Conservation (phyloP, 2,888 invertebrate genomes). For the Synergus itoensis region DNA sequence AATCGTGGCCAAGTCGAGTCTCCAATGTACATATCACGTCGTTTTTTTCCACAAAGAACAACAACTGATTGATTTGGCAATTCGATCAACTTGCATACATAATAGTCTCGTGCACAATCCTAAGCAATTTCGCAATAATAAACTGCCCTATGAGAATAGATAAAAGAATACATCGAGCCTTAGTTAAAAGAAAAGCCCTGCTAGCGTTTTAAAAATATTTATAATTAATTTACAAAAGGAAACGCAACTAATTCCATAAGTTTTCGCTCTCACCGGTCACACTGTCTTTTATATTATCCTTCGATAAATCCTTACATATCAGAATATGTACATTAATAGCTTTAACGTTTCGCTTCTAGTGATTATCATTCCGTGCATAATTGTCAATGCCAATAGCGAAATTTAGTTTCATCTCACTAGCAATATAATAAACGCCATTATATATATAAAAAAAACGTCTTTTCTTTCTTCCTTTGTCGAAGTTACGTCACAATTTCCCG, state of each 20-base stretch:
- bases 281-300: conserved; percentile 35
- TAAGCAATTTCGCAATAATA: conserved; percentile 32
- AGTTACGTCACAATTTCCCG: not conserved
- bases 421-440: conserved; percentile 5
- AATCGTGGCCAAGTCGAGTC: conserved; percentile 27
- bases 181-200: not conserved
- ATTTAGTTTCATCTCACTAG: conserved; percentile 9
- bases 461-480: conserved; percentile 9
- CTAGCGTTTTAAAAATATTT: conserved; percentile 25
- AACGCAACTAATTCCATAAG: conserved; percentile 23
- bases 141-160: conserved; percentile 24
- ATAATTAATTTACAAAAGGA: conserved; percentile 20
- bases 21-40: conserved; percentile 34
- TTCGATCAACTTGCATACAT: conserved; percentile 35
- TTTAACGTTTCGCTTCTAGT: not conserved
- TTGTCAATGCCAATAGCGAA: conserved; percentile 23
- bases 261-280: conserved; percentile 12
- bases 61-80: conserved; percentile 30
- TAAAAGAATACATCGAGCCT: conserved; percentile 37
- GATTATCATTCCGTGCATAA: conserved; percentile 3
- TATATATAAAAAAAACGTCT: conserved; percentile 20
- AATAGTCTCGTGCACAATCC: conserved; percentile 34
- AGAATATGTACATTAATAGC: conserved; percentile 29
- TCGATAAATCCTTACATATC: conserved; percentile 21
- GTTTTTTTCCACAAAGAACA: conserved; percentile 6